Evolutionary conservation across 2,888 invertebrate species (phyloP).

Genomic region (Buathra laborator): DNA sequence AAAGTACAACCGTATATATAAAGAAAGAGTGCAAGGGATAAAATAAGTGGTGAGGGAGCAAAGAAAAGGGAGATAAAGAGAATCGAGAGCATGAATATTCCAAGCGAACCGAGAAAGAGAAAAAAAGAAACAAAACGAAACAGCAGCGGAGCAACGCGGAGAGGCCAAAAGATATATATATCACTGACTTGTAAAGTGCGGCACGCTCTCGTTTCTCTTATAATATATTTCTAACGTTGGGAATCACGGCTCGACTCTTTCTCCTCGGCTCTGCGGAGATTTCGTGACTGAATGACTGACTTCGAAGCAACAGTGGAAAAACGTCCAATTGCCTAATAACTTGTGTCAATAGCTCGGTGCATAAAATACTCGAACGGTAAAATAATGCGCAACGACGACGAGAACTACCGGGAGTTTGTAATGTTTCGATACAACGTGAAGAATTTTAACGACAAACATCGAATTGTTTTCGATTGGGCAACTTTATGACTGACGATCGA

Average conservation of each 20-base stretch:
- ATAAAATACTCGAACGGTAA: constrained; percentile 20
- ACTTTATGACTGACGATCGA: constrained; percentile 11
- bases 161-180: constrained; percentile 31
- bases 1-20: constrained; percentile 32
- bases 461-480: constrained; percentile 27
- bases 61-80: constrained; percentile 50
- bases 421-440: constrained; percentile 10
- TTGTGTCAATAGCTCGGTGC: constrained; percentile 54
- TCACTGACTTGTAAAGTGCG: constrained; percentile 45
- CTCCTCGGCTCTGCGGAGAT: constrained; percentile 38
- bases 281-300: constrained; percentile 59
- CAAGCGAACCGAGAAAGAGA: constrained; percentile 33
- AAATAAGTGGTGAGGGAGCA: constrained; percentile 34
- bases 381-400: constrained; percentile 52
- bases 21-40: constrained; percentile 43
- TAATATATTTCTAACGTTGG: constrained; percentile 28
- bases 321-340: constrained; percentile 66
- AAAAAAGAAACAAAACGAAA: not conserved
- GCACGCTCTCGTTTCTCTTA: constrained; percentile 51
- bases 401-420: not conserved
- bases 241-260: constrained; percentile 50
- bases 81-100: constrained; percentile 70
- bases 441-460: not conserved
- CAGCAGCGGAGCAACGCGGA: constrained; percentile 34
- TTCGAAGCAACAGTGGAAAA: constrained; percentile 21